phyloP scores from a whole-genome alignment of 2,888 invertebrate species.

The Marasmarcha lunaedactyla region DNA sequence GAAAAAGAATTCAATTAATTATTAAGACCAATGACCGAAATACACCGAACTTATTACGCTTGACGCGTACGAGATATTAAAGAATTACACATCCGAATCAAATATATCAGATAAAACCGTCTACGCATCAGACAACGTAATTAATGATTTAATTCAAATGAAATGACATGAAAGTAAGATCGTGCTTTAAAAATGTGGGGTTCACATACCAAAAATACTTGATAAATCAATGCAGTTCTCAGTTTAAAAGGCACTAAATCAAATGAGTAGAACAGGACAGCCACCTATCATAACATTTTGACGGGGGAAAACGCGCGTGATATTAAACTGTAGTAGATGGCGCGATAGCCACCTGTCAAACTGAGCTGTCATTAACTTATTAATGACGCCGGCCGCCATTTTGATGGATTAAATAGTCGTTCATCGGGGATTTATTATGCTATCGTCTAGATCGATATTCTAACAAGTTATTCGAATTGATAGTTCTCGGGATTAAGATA shows the following conservation, averaged over 20 bases:
- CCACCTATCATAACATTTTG: constrained; percentile 61
- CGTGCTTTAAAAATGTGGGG: constrained; percentile 57
- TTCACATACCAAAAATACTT: constrained; percentile 60
- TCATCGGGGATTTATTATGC: constrained; percentile 34
- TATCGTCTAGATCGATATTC: constrained; percentile 14
- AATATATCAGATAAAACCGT: constrained; percentile 62
- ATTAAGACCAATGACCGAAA: no score
- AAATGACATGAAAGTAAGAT: constrained; percentile 65
- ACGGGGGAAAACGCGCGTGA: constrained; percentile 54
- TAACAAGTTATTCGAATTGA: no score
- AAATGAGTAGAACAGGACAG: constrained; percentile 42
- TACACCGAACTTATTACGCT: neutral
- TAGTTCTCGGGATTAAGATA: no score
- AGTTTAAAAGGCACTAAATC: constrained; percentile 59
- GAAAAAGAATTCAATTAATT: no score
- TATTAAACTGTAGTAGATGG: constrained; percentile 65
- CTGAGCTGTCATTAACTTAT: constrained; percentile 63
- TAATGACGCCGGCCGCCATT: constrained; percentile 44
- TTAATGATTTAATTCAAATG: constrained; percentile 60
- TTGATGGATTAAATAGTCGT: constrained; percentile 48
- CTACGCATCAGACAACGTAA: constrained; percentile 46
- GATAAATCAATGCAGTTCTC: constrained; percentile 66
- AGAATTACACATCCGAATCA: constrained; percentile 49
- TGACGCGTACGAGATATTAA: constrained; percentile 13
- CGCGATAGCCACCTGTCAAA: constrained; percentile 64